Evolutionary conservation across 2,888 invertebrate genomes (phyloP), one percentile per base, ranked within the genome.

Genomic region (Tetropium fuscum): DNA sequence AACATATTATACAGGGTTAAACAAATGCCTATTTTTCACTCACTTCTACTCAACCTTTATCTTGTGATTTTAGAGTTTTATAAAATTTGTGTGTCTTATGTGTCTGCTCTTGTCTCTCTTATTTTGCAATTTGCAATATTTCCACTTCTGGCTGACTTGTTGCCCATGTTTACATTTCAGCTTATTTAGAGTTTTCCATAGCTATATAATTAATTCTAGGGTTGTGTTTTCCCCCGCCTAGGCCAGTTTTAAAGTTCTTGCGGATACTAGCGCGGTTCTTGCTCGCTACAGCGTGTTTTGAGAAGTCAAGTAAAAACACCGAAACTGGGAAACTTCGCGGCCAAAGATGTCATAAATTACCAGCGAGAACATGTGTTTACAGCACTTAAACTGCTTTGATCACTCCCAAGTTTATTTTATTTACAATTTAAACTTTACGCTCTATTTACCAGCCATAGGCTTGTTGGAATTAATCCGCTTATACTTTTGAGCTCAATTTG

Each of bases 341-440:
- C 53, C 53, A 34, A 44, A 30, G 40, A 40, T 30, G 55, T 55
- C 41, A 55, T 55, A 55, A 55, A 55, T 49, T 49, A 34, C 34
- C 25, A 32, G 30, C 41, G 16, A 20, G 25, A 49, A 41, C 56
- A 56, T 56, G 19, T 56, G 49, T 56, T 49, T 56, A 56, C 49
- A 56, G 56, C 43, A 49, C 47, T 27, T 56, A 49, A 20, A 27
- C 27, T 49, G 48, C 49, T 56, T 48, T 56, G 32, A 55, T 45
- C 40, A 36, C 16, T 48, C 48, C 22, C 48, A 22, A 36, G 48
- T 36, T 36, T 48, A 36, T 48, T 48, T 48, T 48, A 48, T 48
- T 48, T 48, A 13, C 48, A 22, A 13, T 48, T 36, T 36, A 36
- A 48, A 48, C 20, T 48, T 48, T 34, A 18, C 20, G 25, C 8